Percentiles rank a stretch among this genome's conserved stretches.
These are phyloP conservation scores for Channallabes apus DNA, from an alignment of 2,797 vertebrate genomes.

Conservation along the genomic window DNA sequence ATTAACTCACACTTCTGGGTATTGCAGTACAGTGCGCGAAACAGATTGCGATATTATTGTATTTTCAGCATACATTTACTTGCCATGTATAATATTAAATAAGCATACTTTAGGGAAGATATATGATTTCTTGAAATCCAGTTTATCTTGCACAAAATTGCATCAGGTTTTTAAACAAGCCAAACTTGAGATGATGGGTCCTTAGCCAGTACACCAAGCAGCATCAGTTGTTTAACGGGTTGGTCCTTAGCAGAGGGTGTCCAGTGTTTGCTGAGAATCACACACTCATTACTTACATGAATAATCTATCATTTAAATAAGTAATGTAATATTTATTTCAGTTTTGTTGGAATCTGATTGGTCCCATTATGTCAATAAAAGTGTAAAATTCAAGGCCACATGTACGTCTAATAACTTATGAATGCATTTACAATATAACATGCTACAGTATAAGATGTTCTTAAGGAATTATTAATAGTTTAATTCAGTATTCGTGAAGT, in stretches of 20 bases:
- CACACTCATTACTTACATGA: background rate
- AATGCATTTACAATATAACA: too few species aligned
- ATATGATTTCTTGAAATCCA: slow-evolving; percentile 22
- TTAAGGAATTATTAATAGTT: too few species aligned
- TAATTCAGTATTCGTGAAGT: too few species aligned
- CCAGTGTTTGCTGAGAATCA: background rate
- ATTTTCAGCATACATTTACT: slow-evolving; percentile 12
- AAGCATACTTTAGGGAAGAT: slow-evolving; percentile 15
- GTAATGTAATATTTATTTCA: background rate
- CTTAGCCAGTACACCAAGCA: background rate
- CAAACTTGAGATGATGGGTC: slow-evolving; percentile 24
- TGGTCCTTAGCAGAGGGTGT: background rate
- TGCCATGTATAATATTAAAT: background rate
- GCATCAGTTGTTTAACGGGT: background rate
- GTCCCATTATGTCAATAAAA: background rate
- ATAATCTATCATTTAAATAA: background rate
- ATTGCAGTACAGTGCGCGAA: background rate
- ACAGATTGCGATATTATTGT: background rate
- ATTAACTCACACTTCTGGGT: slow-evolving; percentile 6
- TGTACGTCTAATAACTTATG: too few species aligned
- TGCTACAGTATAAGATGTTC: too few species aligned
- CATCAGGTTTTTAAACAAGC: slow-evolving; percentile 40
- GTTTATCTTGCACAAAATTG: slow-evolving; percentile 45
- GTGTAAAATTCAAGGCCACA: too few species aligned
- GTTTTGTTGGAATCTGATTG: background rate